A percentile compares a stretch with the other conserved stretches of the same genome.
These are phyloP conservation scores for Gulo gulo DNA, from an alignment of 2,113 vertebrate species.

Conservation along the genomic window DNA sequence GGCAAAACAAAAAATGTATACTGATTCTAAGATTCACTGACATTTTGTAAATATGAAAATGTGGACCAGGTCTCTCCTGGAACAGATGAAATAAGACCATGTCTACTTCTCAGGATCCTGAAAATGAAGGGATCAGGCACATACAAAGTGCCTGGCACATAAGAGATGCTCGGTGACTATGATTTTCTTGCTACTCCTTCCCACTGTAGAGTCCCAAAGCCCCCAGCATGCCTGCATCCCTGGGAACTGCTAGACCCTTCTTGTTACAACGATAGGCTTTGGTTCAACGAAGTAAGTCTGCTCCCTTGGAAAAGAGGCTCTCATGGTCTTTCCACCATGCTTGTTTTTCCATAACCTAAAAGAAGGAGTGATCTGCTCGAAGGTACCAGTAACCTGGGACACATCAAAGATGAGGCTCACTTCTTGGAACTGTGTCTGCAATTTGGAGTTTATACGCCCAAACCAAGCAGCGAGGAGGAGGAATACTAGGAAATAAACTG, in stretches of 20 bases:
- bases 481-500: background rate
- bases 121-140: background rate
- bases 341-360: background rate
- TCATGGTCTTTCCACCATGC: background rate
- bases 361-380: background rate
- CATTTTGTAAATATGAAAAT: slow-evolving; percentile 37
- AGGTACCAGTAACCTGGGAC: background rate
- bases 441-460: background rate
- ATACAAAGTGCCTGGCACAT: background rate
- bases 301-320: background rate
- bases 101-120: background rate
- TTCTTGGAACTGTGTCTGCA: background rate
- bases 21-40: background rate
- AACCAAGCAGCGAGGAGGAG: background rate
- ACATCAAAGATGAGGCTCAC: background rate
- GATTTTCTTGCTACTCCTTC: background rate
- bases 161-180: background rate
- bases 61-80: background rate
- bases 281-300: background rate
- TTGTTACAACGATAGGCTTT: background rate
- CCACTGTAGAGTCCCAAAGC: background rate
- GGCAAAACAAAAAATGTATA: background rate
- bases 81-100: background rate
- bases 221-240: background rate
- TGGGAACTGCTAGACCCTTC: background rate